A percentile compares a stretch with the other conserved stretches of the same genome.
These are phyloP conservation scores for Amphipyra berbera DNA, from an alignment of 2,888 invertebrate species.

Conservation along the genomic window DNA sequence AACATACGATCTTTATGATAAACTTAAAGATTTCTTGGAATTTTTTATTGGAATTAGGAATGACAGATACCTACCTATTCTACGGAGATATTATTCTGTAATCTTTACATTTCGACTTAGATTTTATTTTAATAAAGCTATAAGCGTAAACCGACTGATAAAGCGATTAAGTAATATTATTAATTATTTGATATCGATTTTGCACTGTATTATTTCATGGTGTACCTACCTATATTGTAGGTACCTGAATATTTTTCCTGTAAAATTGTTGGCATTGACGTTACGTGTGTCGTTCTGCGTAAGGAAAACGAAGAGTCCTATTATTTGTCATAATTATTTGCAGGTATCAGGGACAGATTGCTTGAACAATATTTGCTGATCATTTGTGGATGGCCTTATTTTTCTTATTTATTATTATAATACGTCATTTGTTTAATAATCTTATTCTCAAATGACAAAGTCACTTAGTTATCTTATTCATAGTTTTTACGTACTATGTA, in stretches of 20 bases:
- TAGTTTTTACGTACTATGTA: background rate
- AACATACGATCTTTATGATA: slow-evolving; percentile 27
- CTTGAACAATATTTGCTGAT: slow-evolving; percentile 26
- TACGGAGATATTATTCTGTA: background rate
- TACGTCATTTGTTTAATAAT: slow-evolving; percentile 1
- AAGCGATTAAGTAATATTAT: no score
- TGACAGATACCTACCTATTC: background rate
- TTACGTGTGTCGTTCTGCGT: background rate
- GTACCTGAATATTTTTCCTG: slow-evolving; percentile 15
- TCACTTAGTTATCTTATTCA: background rate
- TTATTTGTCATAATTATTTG: slow-evolving; percentile 28
- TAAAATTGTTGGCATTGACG: background rate
- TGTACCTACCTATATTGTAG: background rate
- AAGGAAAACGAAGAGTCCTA: slow-evolving; percentile 14
- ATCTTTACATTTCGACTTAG: background rate
- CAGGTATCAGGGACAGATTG: slow-evolving; percentile 11
- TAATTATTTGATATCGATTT: background rate
- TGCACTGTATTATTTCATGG: background rate
- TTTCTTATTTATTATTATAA: slow-evolving; percentile 11
- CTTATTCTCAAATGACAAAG: background rate
- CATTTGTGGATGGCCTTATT: slow-evolving; percentile 2
- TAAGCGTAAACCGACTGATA: no score
- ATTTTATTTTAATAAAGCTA: no score
- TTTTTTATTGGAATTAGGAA: slow-evolving; percentile 16
- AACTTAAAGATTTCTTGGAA: slow-evolving; percentile 41